Conservation (phyloP, 2,888 invertebrate species). For the Mellilla xanthometata region DNA sequence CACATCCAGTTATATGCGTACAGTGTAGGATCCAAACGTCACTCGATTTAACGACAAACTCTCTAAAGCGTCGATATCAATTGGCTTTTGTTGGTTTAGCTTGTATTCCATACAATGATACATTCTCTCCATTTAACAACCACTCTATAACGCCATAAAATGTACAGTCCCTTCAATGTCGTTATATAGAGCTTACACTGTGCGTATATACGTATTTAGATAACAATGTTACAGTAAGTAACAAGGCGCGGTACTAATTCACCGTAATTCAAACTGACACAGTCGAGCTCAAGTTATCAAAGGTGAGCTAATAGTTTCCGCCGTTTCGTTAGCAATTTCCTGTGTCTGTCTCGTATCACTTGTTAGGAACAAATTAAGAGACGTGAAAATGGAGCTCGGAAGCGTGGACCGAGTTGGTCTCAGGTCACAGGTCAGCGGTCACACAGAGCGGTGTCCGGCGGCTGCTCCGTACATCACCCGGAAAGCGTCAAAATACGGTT, state of each 20-base stretch:
- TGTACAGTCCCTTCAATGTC: too few species aligned
- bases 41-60: too few species aligned
- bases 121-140: too few species aligned
- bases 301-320: constrained; percentile 34
- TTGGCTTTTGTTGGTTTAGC: too few species aligned
- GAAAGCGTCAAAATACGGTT: constrained; percentile 64
- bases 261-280: constrained; percentile 20
- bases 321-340: constrained; percentile 37
- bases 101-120: too few species aligned
- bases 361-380: constrained; percentile 34
- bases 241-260: constrained; percentile 1
- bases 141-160: too few species aligned
- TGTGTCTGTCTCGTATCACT: constrained; percentile 30
- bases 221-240: background rate
- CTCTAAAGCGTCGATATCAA: too few species aligned
- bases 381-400: constrained; percentile 32
- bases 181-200: too few species aligned
- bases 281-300: constrained; percentile 26
- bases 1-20: too few species aligned
- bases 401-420: constrained; percentile 30
- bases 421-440: constrained; percentile 43
- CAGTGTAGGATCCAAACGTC: too few species aligned
- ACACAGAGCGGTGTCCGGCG: constrained; percentile 36
- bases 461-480: constrained; percentile 55
- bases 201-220: too few species aligned